Evolutionary conservation across 2,888 invertebrate genomes (phyloP).

Genomic region (Eulithis prunata): DNA sequence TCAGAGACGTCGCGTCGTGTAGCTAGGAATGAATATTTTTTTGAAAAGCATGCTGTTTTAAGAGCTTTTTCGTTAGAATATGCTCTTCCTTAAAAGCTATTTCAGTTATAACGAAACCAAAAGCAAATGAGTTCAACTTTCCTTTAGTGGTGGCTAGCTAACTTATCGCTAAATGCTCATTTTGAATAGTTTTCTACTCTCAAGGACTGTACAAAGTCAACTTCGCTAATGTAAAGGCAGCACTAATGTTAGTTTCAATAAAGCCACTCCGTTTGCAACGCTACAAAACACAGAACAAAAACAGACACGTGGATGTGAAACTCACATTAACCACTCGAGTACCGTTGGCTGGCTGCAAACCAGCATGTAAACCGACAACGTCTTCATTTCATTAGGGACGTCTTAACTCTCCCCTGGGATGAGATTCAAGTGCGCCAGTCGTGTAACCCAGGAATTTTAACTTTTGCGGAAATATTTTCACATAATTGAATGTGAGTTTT

Average conservation of each 20-base stretch:
- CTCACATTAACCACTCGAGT: constrained; percentile 48
- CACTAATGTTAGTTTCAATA: constrained; percentile 5
- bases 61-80: too few relatives aligned
- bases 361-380: constrained; percentile 60
- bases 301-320: constrained; percentile 14
- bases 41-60: too few relatives aligned
- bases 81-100: too few relatives aligned
- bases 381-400: constrained; percentile 69
- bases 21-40: too few relatives aligned
- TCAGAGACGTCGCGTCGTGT: too few relatives aligned
- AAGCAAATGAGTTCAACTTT: too few relatives aligned
- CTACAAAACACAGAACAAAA: constrained; percentile 7
- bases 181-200: too few relatives aligned
- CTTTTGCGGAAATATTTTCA: background rate
- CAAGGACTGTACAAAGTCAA: too few relatives aligned
- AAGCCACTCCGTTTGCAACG: background rate
- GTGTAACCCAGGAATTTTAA: background rate
- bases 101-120: too few relatives aligned
- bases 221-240: background rate
- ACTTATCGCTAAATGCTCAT: too few relatives aligned
- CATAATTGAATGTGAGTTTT: too few relatives aligned
- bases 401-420: constrained; percentile 52
- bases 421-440: background rate
- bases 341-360: constrained; percentile 48
- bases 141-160: too few relatives aligned